Conservation (phyloP, 2,797 vertebrate genomes). For the Alcedo quadribrachys region DNA sequence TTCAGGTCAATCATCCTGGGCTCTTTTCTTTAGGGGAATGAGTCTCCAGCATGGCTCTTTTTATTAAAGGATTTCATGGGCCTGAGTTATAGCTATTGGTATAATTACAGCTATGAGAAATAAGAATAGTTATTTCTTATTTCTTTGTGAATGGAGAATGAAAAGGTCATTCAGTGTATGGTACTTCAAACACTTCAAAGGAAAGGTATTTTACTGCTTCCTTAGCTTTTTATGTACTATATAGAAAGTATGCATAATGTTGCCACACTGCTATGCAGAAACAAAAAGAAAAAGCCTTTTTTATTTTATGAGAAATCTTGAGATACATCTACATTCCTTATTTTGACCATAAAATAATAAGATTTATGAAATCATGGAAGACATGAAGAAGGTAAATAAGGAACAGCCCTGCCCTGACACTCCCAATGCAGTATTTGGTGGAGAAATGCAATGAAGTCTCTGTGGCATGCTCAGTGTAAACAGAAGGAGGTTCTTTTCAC, state of each 20-base stretch:
- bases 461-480: not conserved
- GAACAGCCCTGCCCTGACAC: not conserved
- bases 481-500: not conserved
- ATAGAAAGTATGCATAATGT: constrained; percentile 9
- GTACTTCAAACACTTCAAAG: constrained; percentile 72
- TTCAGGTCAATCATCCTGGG: constrained; percentile 40
- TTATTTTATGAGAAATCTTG: not conserved
- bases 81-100: constrained; percentile 49
- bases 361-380: not conserved
- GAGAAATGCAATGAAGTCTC: not conserved
- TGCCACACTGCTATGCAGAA: not conserved
- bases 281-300: not conserved
- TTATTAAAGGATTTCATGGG: constrained; percentile 62
- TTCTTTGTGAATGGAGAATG: constrained; percentile 68
- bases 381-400: not conserved
- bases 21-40: constrained; percentile 53
- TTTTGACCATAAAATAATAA: not conserved
- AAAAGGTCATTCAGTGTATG: constrained; percentile 58
- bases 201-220: constrained; percentile 62
- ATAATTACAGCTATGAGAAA: constrained; percentile 61
- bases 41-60: constrained; percentile 62
- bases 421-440: not conserved
- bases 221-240: constrained; percentile 49
- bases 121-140: constrained; percentile 63
- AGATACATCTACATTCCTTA: not conserved